Conservation (phyloP, 1,140 invertebrate species). For the Pemphigus obesinymphae region DNA sequence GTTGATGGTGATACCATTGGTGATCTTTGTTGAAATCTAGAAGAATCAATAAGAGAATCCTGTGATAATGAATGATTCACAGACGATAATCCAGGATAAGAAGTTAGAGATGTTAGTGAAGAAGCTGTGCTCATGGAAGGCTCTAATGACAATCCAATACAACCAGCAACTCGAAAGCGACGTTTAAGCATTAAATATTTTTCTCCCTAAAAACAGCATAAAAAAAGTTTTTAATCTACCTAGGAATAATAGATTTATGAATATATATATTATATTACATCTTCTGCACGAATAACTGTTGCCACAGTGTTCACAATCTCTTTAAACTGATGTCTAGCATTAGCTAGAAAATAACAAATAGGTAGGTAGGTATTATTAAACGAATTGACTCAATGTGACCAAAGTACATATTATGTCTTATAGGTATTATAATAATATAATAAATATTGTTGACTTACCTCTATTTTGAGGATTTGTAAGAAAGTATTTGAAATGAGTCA, state of each 20-base stretch:
- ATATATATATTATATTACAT: constrained; percentile 44
- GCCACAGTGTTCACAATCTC: constrained; percentile 84
- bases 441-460: constrained; percentile 54
- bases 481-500: constrained; percentile 81
- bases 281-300: constrained; percentile 62
- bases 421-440: not conserved
- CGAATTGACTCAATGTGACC: not conserved
- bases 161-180: constrained; percentile 60
- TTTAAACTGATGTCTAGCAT: constrained; percentile 80
- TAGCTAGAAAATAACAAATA: constrained; percentile 60
- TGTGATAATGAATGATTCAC: constrained; percentile 19
- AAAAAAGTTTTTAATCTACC: not conserved
- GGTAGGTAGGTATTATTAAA: too few species aligned
- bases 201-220: constrained; percentile 58
- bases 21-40: constrained; percentile 28
- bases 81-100: constrained; percentile 18
- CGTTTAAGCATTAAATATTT: constrained; percentile 79
- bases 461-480: constrained; percentile 70
- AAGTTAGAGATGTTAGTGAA: constrained; percentile 31
- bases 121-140: constrained; percentile 36
- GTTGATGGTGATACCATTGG: constrained; percentile 43
- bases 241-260: too few species aligned
- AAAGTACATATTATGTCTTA: too few species aligned
- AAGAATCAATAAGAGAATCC: constrained; percentile 12
- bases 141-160: constrained; percentile 49